Evolutionary conservation across 2,797 vertebrate species (phyloP).

Genomic region (Emys orbicularis): DNA sequence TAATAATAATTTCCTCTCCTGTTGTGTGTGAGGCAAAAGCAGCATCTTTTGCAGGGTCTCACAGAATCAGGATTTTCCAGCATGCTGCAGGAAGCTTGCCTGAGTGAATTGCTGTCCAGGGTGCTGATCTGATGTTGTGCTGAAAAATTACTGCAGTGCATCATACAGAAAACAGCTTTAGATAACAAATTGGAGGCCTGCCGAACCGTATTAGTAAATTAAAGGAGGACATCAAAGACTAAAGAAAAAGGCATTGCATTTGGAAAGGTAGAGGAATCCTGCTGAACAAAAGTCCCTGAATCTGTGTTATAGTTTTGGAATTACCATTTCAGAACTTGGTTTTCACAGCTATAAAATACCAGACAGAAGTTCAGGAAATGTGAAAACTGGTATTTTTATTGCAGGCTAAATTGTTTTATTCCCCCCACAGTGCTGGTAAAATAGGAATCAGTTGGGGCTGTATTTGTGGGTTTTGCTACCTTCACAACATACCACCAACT

Average conservation of each 20-base stretch:
- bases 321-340: background rate
- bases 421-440: background rate
- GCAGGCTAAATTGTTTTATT: constrained; percentile 9
- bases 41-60: background rate
- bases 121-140: constrained; percentile 20
- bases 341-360: constrained; percentile 1
- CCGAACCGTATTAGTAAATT: background rate
- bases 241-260: background rate
- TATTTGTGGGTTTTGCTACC: background rate
- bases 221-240: background rate
- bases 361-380: background rate
- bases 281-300: constrained; percentile 2
- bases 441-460: background rate
- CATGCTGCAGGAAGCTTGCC: constrained; percentile 1
- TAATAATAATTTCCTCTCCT: background rate
- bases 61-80: constrained; percentile 3
- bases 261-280: background rate
- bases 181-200: background rate
- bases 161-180: background rate
- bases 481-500: background rate
- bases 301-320: background rate
- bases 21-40: background rate
- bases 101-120: background rate
- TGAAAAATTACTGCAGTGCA: constrained; percentile 21
- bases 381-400: background rate